Conservation (phyloP, 2,113 vertebrate genomes). For the Opisthocomus hoazin region DNA sequence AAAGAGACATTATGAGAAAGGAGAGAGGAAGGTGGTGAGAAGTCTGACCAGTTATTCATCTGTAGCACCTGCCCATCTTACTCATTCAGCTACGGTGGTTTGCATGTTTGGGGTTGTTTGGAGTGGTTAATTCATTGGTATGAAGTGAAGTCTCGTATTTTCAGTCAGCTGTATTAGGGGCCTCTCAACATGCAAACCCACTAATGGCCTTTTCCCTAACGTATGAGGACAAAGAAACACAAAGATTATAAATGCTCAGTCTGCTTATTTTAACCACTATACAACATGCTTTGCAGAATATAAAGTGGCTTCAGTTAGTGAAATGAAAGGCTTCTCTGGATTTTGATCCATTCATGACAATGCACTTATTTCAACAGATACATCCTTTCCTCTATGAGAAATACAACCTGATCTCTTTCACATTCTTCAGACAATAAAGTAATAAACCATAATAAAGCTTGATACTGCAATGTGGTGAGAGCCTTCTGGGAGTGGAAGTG, state of each 20-base stretch:
- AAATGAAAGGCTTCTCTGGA: not conserved
- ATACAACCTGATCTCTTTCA: not conserved
- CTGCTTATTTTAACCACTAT: constrained; percentile 5
- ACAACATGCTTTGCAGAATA: not conserved
- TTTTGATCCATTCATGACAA: constrained; percentile 1
- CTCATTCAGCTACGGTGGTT: not conserved
- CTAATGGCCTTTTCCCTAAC: not conserved
- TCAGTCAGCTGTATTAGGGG: not conserved
- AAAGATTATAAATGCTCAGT: not conserved
- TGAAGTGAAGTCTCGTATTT: not conserved
- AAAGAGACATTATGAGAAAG: not conserved
- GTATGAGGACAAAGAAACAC: not conserved
- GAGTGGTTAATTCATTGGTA: not conserved
- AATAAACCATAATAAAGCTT: constrained; percentile 32
- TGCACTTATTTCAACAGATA: not conserved
- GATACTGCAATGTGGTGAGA: not conserved
- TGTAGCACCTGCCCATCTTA: not conserved
- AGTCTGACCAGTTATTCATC: not conserved
- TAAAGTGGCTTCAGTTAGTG: not conserved
- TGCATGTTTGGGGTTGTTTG: not conserved
- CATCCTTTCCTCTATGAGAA: not conserved
- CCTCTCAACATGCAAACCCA: not conserved
- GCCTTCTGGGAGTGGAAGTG: not conserved
- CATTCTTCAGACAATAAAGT: not conserved
- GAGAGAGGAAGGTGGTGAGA: not conserved